phyloP scores from a whole-genome alignment of 2,888 invertebrate genomes.

The Gandaritis pyraliata region DNA sequence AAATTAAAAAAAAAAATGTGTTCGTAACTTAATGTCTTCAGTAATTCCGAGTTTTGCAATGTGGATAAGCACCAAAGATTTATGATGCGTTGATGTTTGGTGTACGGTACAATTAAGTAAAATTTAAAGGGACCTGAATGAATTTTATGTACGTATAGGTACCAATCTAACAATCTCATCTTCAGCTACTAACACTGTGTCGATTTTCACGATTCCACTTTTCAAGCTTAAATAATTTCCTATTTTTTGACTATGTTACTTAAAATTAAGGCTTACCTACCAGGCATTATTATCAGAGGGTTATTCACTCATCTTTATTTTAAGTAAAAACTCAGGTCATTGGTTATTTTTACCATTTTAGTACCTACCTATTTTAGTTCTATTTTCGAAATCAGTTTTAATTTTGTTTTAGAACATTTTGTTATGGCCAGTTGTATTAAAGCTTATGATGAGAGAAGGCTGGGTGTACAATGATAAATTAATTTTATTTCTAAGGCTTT shows the following conservation, averaged over 20 bases:
- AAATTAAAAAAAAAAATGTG: slow-evolving; percentile 76
- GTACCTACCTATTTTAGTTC: slow-evolving; percentile 41
- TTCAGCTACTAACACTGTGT: slow-evolving; percentile 72
- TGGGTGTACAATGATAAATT: slow-evolving; percentile 62
- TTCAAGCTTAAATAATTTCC: slow-evolving; percentile 64
- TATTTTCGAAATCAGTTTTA: slow-evolving; percentile 62
- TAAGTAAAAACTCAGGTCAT: too few relatives aligned
- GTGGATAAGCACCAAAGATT: slow-evolving; percentile 84
- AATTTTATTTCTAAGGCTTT: slow-evolving; percentile 57
- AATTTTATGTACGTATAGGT: slow-evolving; percentile 78
- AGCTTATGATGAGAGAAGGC: slow-evolving; percentile 72
- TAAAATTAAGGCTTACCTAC: slow-evolving; percentile 62
- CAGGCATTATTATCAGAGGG: slow-evolving; percentile 55
- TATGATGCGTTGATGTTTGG: slow-evolving; percentile 78
- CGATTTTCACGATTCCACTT: slow-evolving; percentile 47
- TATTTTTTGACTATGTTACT: slow-evolving; percentile 74
- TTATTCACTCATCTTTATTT: too few relatives aligned
- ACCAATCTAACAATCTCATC: slow-evolving; percentile 82
- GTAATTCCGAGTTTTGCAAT: slow-evolving; percentile 77
- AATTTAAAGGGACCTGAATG: slow-evolving; percentile 83
- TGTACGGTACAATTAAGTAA: slow-evolving; percentile 79
- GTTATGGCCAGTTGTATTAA: slow-evolving; percentile 81
- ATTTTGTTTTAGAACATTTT: slow-evolving; percentile 66
- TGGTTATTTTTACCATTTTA: slow-evolving; percentile 38
- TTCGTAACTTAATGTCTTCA: slow-evolving; percentile 75